phyloP scores from a whole-genome alignment of 2,888 invertebrate species.

The Aromia moschata region DNA sequence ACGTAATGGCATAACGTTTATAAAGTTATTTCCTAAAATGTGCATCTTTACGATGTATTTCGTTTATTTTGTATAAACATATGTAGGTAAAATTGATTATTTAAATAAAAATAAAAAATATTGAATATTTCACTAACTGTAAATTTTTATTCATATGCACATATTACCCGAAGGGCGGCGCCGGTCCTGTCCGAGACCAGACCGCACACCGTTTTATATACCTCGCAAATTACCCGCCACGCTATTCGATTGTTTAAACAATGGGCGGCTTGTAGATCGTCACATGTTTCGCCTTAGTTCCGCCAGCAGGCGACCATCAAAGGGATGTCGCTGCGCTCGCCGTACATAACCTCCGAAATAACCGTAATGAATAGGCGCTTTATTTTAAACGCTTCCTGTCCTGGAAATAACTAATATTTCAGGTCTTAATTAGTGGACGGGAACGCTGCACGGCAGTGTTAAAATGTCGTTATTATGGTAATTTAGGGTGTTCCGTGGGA shows the following conservation, averaged over 20 bases:
- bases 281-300: constrained; percentile 61
- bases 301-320: constrained; percentile 56
- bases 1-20: no score
- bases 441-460: constrained; percentile 43
- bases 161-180: no score
- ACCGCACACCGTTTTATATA: constrained; percentile 54
- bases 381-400: constrained; percentile 61
- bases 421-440: constrained; percentile 54
- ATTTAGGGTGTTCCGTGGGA: background rate
- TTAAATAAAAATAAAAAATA: no score
- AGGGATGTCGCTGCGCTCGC: constrained; percentile 52
- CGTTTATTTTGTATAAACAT: no score
- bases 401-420: constrained; percentile 57
- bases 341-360: constrained; percentile 53
- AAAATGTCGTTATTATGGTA: constrained; percentile 39
- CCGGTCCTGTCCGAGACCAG: constrained; percentile 29
- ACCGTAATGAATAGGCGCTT: constrained; percentile 59
- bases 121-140: no score
- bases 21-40: no score
- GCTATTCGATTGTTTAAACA: constrained; percentile 57
- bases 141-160: no score
- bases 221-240: constrained; percentile 55
- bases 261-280: constrained; percentile 54
- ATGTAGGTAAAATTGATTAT: no score
- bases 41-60: no score